Evolutionary conservation across 2,888 invertebrate genomes (phyloP), one percentile per base, ranked within the genome.

Genomic region (Sesamia inferens): DNA sequence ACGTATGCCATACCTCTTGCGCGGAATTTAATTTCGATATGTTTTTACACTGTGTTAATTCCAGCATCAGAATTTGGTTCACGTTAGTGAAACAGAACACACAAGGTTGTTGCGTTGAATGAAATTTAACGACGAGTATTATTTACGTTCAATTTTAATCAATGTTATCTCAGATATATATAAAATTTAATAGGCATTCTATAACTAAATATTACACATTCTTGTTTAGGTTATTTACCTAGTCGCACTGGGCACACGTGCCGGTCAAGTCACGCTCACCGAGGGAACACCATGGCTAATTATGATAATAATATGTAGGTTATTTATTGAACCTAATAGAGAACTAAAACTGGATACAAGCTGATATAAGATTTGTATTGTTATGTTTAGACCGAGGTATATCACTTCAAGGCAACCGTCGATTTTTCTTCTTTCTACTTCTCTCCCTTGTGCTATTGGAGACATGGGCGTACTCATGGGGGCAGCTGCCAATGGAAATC

Each of bases 1-100:
- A 78, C 58, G 42, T 24, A 58, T 65, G 51, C 63, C 70, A 67
- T 75, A 68, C 54, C 68, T 76, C 82, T 71, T 63, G 63, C 44
- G 61, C 68, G 79, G 79, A 86, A 88, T 87, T 88, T 88, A 84
- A 88, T 88, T 86, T 84, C 78, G 79, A 81, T 87, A 83, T 86
- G 79, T 87, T 88, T 85, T 87, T 87, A 67, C 78, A 78, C 68
- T 65, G 74, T 74, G 71, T 74, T 76, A 76, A 72, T 67, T 68
- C 70, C 71, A 65, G 63, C 72, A 72, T 76, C 78, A 78, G 74
- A 82, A 88, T 87, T 82, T 82, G 76, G 85, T 85, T 84, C 85
- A 88, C 82, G 83, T 75, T 74, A 71, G 65, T 66, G 13, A 39
- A 76, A 48, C 31, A 48, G 61, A 42, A 58, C 44, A 13, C 31